These are phyloP conservation scores for Dendrolimus kikuchii DNA, from an alignment of 1,140 invertebrate genomes.

Conservation along the genomic window DNA sequence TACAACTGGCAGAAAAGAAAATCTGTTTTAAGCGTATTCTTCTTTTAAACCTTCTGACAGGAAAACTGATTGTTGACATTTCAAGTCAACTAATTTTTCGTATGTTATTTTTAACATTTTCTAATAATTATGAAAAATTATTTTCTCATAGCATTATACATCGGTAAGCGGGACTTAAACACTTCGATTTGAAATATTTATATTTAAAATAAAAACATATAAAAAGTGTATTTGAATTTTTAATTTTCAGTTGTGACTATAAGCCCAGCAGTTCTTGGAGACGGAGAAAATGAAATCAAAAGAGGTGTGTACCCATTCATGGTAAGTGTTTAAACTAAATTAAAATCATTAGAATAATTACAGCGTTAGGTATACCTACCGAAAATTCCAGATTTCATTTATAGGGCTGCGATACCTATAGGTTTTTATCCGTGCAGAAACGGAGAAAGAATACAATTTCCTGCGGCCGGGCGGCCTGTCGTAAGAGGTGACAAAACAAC, in stretches of 20 bases:
- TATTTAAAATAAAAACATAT: neutral
- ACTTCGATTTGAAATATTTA: neutral
- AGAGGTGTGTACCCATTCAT: conserved; percentile 44
- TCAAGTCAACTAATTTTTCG: conserved; percentile 29
- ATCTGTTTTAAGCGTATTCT: conserved; percentile 32
- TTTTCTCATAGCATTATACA: conserved; percentile 17
- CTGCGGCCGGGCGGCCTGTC: too few species aligned
- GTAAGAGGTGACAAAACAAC: too few species aligned
- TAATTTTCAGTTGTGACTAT: conserved; percentile 15
- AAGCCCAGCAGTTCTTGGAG: conserved; percentile 21
- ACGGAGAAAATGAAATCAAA: conserved; percentile 36
- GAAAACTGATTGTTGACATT: conserved; percentile 20
- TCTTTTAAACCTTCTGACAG: conserved; percentile 53
- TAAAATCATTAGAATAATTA: too few species aligned
- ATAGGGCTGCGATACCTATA: too few species aligned
- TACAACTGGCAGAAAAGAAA: conserved; percentile 16
- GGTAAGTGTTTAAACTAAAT: conserved; percentile 25
- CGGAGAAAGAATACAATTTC: too few species aligned
- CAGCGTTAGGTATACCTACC: too few species aligned
- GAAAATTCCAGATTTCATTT: too few species aligned
- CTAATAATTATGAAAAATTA: conserved; percentile 31
- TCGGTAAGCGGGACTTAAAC: conserved; percentile 14
- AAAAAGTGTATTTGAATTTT: neutral
- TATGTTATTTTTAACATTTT: conserved; percentile 19
- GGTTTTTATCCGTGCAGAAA: too few species aligned